A percentile compares a stretch with the other conserved stretches of the same genome.
Conservation (phyloP, 2,888 invertebrate species). For the Eupithecia centaureata region DNA sequence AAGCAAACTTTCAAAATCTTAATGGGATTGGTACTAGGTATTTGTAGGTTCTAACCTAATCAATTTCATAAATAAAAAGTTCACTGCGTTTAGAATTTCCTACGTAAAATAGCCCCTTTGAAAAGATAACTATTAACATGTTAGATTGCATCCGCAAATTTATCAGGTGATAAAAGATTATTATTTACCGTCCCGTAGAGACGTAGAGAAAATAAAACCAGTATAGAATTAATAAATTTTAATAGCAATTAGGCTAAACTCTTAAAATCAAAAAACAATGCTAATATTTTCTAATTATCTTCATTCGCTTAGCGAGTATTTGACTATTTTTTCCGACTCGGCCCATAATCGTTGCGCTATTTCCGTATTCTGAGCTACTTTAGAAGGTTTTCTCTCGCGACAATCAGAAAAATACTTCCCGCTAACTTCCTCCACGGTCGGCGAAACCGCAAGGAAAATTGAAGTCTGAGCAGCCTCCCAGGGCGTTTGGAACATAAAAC, state of each 20-base stretch:
- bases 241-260: neutral
- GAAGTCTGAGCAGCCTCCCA: slow-evolving; percentile 87
- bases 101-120: neutral
- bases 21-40: too few species aligned
- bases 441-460: slow-evolving; percentile 81
- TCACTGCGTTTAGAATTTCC: neutral
- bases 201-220: neutral
- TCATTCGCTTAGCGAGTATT: slow-evolving; percentile 45
- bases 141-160: neutral
- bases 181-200: neutral
- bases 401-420: slow-evolving; percentile 88
- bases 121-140: neutral
- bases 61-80: too few species aligned
- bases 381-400: slow-evolving; percentile 75
- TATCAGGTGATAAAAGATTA: neutral
- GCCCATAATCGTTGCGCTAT: slow-evolving; percentile 85
- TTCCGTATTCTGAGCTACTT: slow-evolving; percentile 78
- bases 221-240: neutral
- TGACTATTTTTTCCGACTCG: slow-evolving; percentile 85
- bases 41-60: too few species aligned
- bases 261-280: slow-evolving; percentile 8
- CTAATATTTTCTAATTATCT: neutral
- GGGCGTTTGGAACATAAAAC: slow-evolving; percentile 82
- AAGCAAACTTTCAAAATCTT: too few species aligned
- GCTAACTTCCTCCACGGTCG: slow-evolving; percentile 83